Evolutionary conservation across 2,113 vertebrate genomes (phyloP).

Genomic region (Ramphastos sulfuratus): DNA sequence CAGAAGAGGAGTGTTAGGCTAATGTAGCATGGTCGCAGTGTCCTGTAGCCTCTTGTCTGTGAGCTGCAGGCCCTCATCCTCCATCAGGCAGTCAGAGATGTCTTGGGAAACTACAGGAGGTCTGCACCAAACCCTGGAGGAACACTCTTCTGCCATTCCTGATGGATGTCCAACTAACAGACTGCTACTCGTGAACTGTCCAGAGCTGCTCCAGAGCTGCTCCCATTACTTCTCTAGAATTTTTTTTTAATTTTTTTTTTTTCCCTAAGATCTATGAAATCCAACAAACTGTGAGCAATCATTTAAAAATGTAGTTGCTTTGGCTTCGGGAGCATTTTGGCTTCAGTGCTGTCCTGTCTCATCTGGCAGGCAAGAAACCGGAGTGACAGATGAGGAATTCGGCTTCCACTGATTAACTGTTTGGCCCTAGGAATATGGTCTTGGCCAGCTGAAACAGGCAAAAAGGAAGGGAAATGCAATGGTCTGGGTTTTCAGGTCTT

Average conservation of each 20-base stretch:
- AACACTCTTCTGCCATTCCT: background rate
- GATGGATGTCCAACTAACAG: background rate
- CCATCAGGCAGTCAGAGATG: background rate
- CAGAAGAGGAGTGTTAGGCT: background rate
- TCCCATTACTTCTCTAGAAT: accelerated
- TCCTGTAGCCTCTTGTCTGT: background rate
- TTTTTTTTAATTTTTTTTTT: background rate
- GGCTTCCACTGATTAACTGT: background rate
- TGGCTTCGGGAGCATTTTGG: background rate
- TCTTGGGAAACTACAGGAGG: background rate
- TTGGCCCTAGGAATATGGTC: background rate
- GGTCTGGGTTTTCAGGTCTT: background rate
- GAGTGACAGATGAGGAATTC: background rate
- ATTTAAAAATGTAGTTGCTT: background rate
- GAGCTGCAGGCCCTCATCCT: background rate
- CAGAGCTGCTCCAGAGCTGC: background rate
- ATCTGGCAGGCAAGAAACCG: background rate
- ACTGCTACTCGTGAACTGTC: background rate
- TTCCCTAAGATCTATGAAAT: background rate
- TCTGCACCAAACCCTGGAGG: background rate
- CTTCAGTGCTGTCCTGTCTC: background rate
- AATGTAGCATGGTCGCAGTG: background rate
- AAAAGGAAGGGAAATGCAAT: background rate
- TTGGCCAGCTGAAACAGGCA: background rate
- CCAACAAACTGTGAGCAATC: background rate